These are phyloP conservation scores for Tragelaphus oryx DNA, from an alignment of 2,797 vertebrate genomes.

Conservation along the genomic window DNA sequence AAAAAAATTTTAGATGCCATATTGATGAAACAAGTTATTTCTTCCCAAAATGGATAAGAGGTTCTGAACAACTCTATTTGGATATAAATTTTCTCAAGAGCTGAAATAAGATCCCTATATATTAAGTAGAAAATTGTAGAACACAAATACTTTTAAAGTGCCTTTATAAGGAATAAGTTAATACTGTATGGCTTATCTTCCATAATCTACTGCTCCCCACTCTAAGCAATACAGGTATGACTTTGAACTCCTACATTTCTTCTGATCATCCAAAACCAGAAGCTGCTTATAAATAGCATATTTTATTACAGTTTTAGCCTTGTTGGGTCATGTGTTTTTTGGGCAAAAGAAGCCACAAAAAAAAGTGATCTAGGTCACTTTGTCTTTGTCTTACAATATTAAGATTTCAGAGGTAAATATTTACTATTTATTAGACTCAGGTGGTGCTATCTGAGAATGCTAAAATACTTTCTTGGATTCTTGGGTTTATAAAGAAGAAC, in stretches of 20 bases:
- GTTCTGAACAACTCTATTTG: not conserved
- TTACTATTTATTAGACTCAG: not conserved
- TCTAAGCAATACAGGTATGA: not conserved
- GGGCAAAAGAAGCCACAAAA: not conserved
- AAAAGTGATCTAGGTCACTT: constrained; percentile 31
- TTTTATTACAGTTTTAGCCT: not conserved
- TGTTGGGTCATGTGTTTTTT: not conserved
- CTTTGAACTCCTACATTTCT: constrained; percentile 32
- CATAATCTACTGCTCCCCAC: not conserved
- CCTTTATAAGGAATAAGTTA: constrained; percentile 36
- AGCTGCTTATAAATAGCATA: constrained; percentile 11
- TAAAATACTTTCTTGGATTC: not conserved
- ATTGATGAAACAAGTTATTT: constrained; percentile 25
- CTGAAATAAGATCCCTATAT: not conserved
- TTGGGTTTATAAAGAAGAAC: constrained; percentile 7
- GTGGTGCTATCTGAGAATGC: not conserved
- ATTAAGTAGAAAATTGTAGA: not conserved
- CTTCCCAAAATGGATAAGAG: constrained; percentile 14
- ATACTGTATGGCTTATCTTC: not conserved
- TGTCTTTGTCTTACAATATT: not conserved
- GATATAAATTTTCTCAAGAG: constrained; percentile 23
- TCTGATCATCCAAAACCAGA: constrained; percentile 56
- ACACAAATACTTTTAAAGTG: not conserved
- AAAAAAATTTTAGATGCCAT: not conserved
- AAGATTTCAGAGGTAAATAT: constrained; percentile 28